Conservation (phyloP, 2,888 invertebrate species). For the Nezara viridula region DNA sequence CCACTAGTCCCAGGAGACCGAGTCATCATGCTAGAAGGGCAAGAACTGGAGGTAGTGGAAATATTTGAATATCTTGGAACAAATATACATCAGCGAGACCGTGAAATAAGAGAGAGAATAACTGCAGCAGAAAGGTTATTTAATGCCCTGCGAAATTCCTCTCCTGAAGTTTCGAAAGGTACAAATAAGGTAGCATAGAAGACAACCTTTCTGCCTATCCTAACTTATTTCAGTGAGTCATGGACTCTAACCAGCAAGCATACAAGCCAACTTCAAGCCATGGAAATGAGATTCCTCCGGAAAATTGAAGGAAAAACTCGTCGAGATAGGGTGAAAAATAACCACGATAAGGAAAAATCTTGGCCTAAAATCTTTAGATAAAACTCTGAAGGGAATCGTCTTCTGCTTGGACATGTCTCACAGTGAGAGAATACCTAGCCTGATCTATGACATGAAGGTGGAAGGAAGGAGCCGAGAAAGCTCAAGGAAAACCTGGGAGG, state of each 20-base stretch:
- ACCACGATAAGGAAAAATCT: neutral
- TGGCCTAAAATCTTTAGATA: too few relatives aligned
- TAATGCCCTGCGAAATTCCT: neutral
- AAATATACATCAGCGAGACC: neutral
- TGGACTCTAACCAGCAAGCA: neutral
- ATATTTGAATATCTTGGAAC: neutral
- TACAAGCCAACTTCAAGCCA: neutral
- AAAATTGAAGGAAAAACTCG: too few relatives aligned
- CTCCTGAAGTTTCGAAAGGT: neutral
- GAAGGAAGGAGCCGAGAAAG: neutral
- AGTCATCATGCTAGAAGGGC: neutral
- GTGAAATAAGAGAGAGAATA: slow-evolving; percentile 9
- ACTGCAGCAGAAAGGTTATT: neutral
- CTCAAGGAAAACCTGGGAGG: neutral
- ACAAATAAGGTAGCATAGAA: neutral
- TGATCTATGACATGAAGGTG: neutral
- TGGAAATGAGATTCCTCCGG: too few relatives aligned
- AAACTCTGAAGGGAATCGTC: too few relatives aligned
- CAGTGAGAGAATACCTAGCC: too few relatives aligned
- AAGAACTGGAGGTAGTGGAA: neutral
- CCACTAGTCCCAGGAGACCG: neutral
- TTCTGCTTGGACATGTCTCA: too few relatives aligned
- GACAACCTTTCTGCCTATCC: neutral
- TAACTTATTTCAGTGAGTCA: neutral
- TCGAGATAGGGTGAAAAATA: too few relatives aligned